Evolutionary conservation across 2,888 invertebrate genomes (phyloP).

Genomic region (Dusona sp.): DNA sequence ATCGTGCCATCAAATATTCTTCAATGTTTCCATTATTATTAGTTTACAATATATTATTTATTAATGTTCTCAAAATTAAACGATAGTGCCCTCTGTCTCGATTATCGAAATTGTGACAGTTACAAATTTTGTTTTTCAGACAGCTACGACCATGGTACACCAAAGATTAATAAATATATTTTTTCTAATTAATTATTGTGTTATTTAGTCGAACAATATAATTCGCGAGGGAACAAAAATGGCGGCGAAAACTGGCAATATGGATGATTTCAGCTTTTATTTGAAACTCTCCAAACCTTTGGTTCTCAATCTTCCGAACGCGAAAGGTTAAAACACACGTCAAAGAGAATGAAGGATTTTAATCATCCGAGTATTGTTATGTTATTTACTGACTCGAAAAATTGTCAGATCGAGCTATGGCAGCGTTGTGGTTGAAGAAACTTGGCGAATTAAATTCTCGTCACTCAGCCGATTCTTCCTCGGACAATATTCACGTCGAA

Average conservation of each 20-base stretch:
- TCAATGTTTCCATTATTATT: neutral
- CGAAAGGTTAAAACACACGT: conserved; percentile 79
- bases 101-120: neutral
- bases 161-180: neutral
- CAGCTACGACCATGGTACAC: neutral
- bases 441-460: conserved; percentile 72
- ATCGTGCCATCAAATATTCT: too few species aligned
- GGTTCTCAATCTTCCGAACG: conserved; percentile 82
- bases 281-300: conserved; percentile 84
- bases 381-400: neutral
- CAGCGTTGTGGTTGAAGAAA: conserved; percentile 85
- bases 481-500: conserved; percentile 80
- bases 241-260: conserved; percentile 33
- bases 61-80: neutral
- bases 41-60: neutral
- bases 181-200: neutral
- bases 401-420: conserved; percentile 80
- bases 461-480: conserved; percentile 2
- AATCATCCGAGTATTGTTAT: neutral
- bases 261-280: conserved; percentile 83
- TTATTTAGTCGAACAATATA: neutral
- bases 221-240: conserved; percentile 12
- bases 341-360: neutral
- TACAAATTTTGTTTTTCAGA: conserved; percentile 2
- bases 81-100: neutral